Percentiles rank a stretch among this genome's conserved stretches.
Evolutionary conservation across 2,888 invertebrate species (phyloP).

Genomic region (Meiosimyza platycephala): DNA sequence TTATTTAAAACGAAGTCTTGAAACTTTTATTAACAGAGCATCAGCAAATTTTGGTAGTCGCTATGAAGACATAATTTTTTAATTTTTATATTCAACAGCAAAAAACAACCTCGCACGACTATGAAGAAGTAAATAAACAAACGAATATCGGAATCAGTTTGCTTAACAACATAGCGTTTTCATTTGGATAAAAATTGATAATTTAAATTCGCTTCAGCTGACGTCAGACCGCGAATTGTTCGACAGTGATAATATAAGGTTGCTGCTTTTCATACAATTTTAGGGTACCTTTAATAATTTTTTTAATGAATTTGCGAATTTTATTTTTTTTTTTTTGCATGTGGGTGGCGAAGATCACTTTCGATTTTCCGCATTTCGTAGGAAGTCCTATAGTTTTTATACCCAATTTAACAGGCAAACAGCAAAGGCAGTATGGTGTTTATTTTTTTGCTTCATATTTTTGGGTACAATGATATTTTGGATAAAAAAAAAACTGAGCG

Average conservation of each 20-base stretch:
- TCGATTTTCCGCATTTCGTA: constrained; percentile 48
- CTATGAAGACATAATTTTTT: neutral
- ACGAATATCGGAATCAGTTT: too few relatives aligned
- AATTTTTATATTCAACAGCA: neutral
- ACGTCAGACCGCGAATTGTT: neutral
- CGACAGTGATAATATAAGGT: neutral
- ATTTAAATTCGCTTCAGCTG: too few relatives aligned
- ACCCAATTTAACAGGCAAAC: constrained; percentile 60
- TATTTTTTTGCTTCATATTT: neutral
- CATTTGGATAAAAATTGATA: too few relatives aligned
- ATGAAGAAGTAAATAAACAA: neutral
- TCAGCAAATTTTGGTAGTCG: constrained; percentile 30
- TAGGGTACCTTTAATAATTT: neutral
- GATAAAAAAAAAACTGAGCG: neutral
- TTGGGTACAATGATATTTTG: constrained; percentile 7
- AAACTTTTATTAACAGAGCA: constrained; percentile 41
- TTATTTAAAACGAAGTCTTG: constrained; percentile 29
- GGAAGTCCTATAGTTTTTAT: constrained; percentile 58
- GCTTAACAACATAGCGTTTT: too few relatives aligned
- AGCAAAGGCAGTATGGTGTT: constrained; percentile 44
- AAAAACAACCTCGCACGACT: neutral
- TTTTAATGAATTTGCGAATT: neutral
- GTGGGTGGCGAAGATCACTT: constrained; percentile 41
- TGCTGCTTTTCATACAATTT: neutral
- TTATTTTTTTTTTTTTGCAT: neutral